phyloP scores from a whole-genome alignment of 1,140 invertebrate genomes.

The Drosophila nannoptera region DNA sequence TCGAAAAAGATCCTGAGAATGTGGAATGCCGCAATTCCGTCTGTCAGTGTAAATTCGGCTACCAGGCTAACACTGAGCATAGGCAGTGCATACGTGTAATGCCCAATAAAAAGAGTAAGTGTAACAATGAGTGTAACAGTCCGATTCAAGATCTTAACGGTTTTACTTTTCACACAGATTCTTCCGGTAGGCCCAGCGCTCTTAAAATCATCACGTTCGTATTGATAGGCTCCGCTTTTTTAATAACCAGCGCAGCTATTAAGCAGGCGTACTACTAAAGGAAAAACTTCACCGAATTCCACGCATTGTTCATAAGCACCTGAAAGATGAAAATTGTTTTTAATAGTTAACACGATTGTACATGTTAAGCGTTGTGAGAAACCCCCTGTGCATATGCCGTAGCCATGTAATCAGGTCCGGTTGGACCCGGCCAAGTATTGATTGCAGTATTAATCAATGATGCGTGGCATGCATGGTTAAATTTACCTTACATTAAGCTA shows the following conservation, averaged over 20 bases:
- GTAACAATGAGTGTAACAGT: neutral
- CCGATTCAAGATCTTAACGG: no score
- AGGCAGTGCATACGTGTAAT: conserved; percentile 68
- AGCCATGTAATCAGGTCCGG: conserved; percentile 15
- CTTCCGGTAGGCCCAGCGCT: conserved; percentile 79
- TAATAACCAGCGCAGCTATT: conserved; percentile 77
- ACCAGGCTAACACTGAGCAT: conserved; percentile 74
- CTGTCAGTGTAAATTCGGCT: conserved; percentile 80
- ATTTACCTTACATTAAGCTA: conserved; percentile 42
- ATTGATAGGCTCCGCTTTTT: conserved; percentile 75
- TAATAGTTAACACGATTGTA: conserved; percentile 22
- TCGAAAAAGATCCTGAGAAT: conserved; percentile 71
- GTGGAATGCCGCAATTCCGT: conserved; percentile 80
- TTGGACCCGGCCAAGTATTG: conserved; percentile 21
- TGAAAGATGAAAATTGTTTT: conserved; percentile 4
- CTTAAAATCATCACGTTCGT: conserved; percentile 79
- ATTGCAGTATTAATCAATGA: conserved; percentile 36
- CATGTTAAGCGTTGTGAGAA: conserved; percentile 42
- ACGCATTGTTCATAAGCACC: neutral
- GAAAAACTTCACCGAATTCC: neutral
- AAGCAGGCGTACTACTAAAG: conserved; percentile 78
- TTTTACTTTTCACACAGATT: conserved; percentile 50
- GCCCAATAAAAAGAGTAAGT: conserved; percentile 74
- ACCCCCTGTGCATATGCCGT: conserved; percentile 36
- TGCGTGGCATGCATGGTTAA: conserved; percentile 38